These are phyloP conservation scores for Temnothorax longispinosus DNA, from an alignment of 1,140 invertebrate species.

Conservation along the genomic window DNA sequence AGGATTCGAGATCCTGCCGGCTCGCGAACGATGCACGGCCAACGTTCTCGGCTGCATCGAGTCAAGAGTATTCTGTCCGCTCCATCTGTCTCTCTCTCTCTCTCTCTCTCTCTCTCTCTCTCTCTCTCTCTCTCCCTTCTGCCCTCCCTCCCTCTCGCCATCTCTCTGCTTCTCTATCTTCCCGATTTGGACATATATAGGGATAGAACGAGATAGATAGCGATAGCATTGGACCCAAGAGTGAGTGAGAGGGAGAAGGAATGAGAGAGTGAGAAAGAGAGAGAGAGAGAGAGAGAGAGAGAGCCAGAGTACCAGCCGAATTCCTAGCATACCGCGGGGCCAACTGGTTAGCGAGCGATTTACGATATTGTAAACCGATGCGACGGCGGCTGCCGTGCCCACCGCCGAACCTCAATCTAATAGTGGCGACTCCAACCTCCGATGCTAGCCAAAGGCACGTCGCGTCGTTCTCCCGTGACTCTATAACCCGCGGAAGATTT, in stretches of 20 bases:
- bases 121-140: not conserved
- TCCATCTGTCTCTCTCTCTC: slow-evolving; percentile 41
- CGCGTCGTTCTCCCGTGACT: slow-evolving; percentile 62
- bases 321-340: slow-evolving; percentile 82
- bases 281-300: slow-evolving; percentile 1
- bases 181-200: slow-evolving; percentile 52
- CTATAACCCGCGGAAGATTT: slow-evolving; percentile 40
- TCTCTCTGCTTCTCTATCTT: slow-evolving; percentile 44
- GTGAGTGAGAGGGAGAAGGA: not conserved
- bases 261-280: not conserved
- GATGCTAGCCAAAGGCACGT: slow-evolving; percentile 71
- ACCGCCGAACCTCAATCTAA: slow-evolving; percentile 81
- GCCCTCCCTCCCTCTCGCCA: not conserved
- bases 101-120: slow-evolving; percentile 3
- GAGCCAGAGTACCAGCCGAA: slow-evolving; percentile 75
- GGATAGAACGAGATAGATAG: slow-evolving; percentile 65
- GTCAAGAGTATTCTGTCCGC: slow-evolving; percentile 67
- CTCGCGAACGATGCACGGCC: slow-evolving; percentile 73
- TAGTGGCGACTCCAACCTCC: slow-evolving; percentile 80
- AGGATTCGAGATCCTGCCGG: slow-evolving; percentile 73
- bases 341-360: slow-evolving; percentile 84
- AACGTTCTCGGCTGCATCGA: slow-evolving; percentile 64
- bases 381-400: slow-evolving; percentile 76
- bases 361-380: slow-evolving; percentile 85
- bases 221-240: slow-evolving; percentile 43